Conservation (phyloP, 2,113 vertebrate species). For the Callospermophilus lateralis region DNA sequence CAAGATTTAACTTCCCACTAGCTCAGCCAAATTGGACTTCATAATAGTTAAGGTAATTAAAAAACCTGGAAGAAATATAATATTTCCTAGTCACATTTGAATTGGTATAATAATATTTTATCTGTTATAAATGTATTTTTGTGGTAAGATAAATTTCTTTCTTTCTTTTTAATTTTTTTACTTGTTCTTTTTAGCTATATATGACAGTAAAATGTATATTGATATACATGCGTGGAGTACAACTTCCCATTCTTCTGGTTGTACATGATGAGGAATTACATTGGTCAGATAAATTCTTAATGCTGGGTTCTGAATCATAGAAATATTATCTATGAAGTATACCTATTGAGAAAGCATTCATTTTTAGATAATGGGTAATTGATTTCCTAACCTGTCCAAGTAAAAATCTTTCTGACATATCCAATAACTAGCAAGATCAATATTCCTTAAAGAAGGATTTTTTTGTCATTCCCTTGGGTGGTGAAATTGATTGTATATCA, state of each 20-base stretch:
- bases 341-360: neutral
- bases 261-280: too few species aligned
- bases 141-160: too few species aligned
- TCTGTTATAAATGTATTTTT: neutral
- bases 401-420: neutral
- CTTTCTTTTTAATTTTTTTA: too few species aligned
- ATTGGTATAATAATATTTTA: neutral
- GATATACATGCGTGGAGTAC: too few species aligned
- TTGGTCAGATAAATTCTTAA: neutral
- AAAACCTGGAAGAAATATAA: neutral
- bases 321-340: neutral
- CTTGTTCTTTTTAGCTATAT: too few species aligned
- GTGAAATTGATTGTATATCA: neutral
- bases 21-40: neutral
- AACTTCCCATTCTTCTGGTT: too few species aligned
- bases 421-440: neutral
- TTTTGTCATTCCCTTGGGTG: slow-evolving; percentile 13
- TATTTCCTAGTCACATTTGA: slow-evolving; percentile 11
- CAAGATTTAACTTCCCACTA: neutral
- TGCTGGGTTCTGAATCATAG: neutral
- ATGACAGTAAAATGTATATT: too few species aligned
- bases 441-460: neutral
- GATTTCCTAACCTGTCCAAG: neutral
- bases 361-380: neutral
- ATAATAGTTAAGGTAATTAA: neutral